A percentile compares a stretch with the other conserved stretches of the same genome.
These are phyloP conservation scores for Cherax destructor DNA, from an alignment of 1,140 invertebrate species.

Conservation along the genomic window DNA sequence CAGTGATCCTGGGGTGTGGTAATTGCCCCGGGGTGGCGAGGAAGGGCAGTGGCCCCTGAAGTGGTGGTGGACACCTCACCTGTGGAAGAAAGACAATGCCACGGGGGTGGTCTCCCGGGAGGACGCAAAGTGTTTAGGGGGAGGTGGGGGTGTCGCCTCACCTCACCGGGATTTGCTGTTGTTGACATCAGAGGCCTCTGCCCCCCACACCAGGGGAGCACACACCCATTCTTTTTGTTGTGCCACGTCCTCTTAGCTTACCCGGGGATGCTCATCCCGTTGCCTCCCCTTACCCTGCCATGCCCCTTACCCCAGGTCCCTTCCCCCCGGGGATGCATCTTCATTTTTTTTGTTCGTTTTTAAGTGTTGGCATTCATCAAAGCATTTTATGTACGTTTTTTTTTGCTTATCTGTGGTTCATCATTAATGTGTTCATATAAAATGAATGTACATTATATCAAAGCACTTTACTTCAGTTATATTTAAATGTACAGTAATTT, in stretches of 20 bases:
- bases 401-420: not conserved
- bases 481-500: not conserved
- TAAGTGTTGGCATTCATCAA: not conserved
- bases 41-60: not conserved
- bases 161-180: slow-evolving; percentile 31
- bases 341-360: not conserved
- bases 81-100: slow-evolving; percentile 26
- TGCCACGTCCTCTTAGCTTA: slow-evolving; percentile 28
- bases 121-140: slow-evolving; percentile 26
- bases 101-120: slow-evolving; percentile 38
- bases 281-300: slow-evolving; percentile 43
- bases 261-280: slow-evolving; percentile 28
- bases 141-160: slow-evolving; percentile 3
- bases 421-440: not conserved
- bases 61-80: not conserved
- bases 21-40: not conserved
- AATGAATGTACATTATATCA: not conserved
- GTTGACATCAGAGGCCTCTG: slow-evolving; percentile 20
- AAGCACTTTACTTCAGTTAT: not conserved
- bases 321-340: too few relatives aligned
- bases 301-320: slow-evolving; percentile 46
- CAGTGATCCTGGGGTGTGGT: not conserved
- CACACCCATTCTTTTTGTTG: slow-evolving; percentile 21
- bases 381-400: not conserved
- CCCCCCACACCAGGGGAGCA: slow-evolving; percentile 43